Conservation (phyloP, 53 echinoderm and acorn worm species). For the Zoroaster sp. region DNA sequence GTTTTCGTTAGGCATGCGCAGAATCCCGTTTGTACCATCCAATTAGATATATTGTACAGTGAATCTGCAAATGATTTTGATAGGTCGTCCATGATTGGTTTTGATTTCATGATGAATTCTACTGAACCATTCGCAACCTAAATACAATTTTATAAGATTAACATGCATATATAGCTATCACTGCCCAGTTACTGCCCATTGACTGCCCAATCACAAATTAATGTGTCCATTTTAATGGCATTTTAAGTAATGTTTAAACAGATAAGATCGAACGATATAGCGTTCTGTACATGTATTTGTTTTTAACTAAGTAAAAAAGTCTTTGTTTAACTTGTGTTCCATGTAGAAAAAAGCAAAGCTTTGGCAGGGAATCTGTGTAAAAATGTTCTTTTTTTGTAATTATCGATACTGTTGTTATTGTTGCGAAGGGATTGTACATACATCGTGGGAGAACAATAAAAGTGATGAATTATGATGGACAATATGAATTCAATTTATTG, state of each 20-base stretch:
- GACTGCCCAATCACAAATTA: not conserved
- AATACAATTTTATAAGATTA: not conserved
- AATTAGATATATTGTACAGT: not conserved
- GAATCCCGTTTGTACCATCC: not conserved
- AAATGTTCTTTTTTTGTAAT: slow-evolving; percentile 24
- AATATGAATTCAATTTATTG: not conserved
- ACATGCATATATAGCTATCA: not conserved
- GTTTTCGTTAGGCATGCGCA: not conserved
- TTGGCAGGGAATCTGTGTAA: slow-evolving; percentile 47
- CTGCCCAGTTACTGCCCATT: not conserved
- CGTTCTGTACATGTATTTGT: not conserved
- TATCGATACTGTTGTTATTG: slow-evolving; percentile 40
- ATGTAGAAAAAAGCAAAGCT: slow-evolving; percentile 26
- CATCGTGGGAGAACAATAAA: slow-evolving; percentile 27
- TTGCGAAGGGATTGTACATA: slow-evolving; percentile 27
- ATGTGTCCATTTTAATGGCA: not conserved
- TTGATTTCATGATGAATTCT: not conserved
- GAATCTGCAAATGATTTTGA: not conserved
- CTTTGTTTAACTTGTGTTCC: slow-evolving; percentile 19
- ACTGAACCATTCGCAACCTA: not conserved
- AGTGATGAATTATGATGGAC: not conserved
- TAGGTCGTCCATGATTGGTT: not conserved
- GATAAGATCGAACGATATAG: not conserved
- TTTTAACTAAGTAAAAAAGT: not conserved
- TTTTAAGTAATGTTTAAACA: not conserved